A percentile compares a stretch with the other conserved stretches of the same genome.
phyloP scores from a whole-genome alignment of 2,113 vertebrate genomes.

The Ancistrus triradiatus region DNA sequence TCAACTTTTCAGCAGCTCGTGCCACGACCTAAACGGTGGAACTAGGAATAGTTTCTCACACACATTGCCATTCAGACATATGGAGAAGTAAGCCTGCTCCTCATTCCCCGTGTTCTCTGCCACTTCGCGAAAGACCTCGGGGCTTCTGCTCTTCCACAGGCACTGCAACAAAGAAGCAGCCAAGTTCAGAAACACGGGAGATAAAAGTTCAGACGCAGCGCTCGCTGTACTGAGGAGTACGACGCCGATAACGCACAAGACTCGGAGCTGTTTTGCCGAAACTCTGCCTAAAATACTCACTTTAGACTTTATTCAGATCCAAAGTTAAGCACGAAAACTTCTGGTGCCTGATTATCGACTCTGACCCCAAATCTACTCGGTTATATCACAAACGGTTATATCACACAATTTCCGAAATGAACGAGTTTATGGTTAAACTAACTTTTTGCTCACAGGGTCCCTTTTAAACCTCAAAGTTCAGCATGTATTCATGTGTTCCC shows the following conservation, averaged over 20 bases:
- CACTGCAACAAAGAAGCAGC: background rate
- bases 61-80: background rate
- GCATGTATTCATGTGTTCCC: too few relatives aligned
- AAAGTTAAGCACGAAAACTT: background rate
- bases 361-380: too few relatives aligned
- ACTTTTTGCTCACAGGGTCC: too few relatives aligned
- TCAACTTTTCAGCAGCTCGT: too few relatives aligned
- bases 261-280: too few relatives aligned
- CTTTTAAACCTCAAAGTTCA: too few relatives aligned
- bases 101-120: background rate
- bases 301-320: constrained; percentile 4
- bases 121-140: background rate
- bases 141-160: background rate
- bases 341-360: background rate
- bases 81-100: background rate
- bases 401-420: too few relatives aligned
- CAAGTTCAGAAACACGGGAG: background rate
- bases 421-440: too few relatives aligned
- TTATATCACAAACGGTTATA: too few relatives aligned
- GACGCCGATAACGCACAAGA: background rate
- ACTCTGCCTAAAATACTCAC: background rate
- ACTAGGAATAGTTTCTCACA: too few relatives aligned
- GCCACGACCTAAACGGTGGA: too few relatives aligned
- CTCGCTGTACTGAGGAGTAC: background rate
- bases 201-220: background rate